Evolutionary conservation across 2,797 vertebrate species (phyloP).

Genomic region (Myripristis jacobus): DNA sequence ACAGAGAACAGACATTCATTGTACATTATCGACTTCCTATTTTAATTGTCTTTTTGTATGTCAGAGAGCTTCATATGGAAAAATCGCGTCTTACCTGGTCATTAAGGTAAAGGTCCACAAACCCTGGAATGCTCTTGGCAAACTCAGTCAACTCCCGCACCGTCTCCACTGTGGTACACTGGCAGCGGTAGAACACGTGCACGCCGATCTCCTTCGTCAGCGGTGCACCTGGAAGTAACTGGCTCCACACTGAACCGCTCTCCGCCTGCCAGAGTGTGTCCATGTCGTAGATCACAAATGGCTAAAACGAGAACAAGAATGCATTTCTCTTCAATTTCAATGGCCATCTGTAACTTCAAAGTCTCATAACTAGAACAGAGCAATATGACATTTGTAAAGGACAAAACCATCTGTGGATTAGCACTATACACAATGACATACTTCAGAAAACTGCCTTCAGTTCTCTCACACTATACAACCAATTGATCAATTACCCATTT

Average conservation of each 20-base stretch:
- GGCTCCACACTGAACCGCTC: slow-evolving; percentile 96
- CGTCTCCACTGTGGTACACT: slow-evolving; percentile 97
- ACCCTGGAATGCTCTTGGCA: slow-evolving; percentile 99
- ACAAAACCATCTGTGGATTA: background rate
- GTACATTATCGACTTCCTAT: background rate
- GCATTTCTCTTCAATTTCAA: background rate
- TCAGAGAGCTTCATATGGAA: background rate
- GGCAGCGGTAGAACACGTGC: slow-evolving; percentile 98
- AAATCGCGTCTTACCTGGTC: slow-evolving; percentile 85
- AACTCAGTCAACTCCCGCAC: slow-evolving; percentile 98
- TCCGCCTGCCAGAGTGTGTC: slow-evolving; percentile 98
- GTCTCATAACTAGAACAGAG: background rate
- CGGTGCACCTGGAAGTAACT: slow-evolving; percentile 90
- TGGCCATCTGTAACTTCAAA: background rate
- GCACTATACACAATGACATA: background rate
- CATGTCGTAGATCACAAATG: slow-evolving; percentile 98
- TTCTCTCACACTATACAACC: background rate
- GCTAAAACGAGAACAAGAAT: slow-evolving; percentile 79
- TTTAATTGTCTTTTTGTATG: background rate
- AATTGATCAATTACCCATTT: background rate
- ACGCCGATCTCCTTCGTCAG: slow-evolving; percentile 97
- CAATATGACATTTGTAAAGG: background rate
- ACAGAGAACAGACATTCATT: slow-evolving; percentile 24
- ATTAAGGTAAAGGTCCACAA: slow-evolving; percentile 94
- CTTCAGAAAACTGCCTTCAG: background rate